These are phyloP conservation scores for Monomorium pharaonis DNA, from an alignment of 1,140 invertebrate genomes.

Conservation along the genomic window DNA sequence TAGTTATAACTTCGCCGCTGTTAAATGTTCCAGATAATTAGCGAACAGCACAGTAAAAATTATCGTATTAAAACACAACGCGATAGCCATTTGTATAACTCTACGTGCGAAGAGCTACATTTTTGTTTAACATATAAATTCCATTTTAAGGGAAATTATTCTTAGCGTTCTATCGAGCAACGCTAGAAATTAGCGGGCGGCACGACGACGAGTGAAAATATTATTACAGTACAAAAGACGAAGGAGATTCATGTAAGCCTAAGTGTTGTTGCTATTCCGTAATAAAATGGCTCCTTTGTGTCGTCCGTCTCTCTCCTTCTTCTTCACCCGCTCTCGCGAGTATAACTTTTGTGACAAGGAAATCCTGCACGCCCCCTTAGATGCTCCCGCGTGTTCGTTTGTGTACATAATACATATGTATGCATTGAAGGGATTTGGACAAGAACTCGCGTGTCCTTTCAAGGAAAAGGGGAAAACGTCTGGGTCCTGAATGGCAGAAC, in stretches of 20 bases:
- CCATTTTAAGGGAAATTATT: background rate
- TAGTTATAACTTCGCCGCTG: conserved; percentile 51
- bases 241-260: conserved; percentile 38
- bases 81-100: background rate
- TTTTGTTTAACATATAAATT: conserved; percentile 23
- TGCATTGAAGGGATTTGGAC: conserved; percentile 75
- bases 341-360: conserved; percentile 64
- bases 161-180: conserved; percentile 36
- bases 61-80: background rate
- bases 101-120: background rate
- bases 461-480: conserved; percentile 16
- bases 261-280: conserved; percentile 67
- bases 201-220: conserved; percentile 76
- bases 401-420: conserved; percentile 58
- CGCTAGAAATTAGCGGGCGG: conserved; percentile 75
- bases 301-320: conserved; percentile 44
- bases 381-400: conserved; percentile 25
- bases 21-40: conserved; percentile 47
- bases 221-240: conserved; percentile 66
- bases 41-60: conserved; percentile 20
- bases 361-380: conserved; percentile 41
- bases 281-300: conserved; percentile 79
- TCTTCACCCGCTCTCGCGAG: conserved; percentile 6
- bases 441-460: conserved; percentile 65
- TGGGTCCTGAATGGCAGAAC: conserved; percentile 25